These are phyloP conservation scores for Noctua comes DNA, from an alignment of 2,888 invertebrate species.

Conservation along the genomic window DNA sequence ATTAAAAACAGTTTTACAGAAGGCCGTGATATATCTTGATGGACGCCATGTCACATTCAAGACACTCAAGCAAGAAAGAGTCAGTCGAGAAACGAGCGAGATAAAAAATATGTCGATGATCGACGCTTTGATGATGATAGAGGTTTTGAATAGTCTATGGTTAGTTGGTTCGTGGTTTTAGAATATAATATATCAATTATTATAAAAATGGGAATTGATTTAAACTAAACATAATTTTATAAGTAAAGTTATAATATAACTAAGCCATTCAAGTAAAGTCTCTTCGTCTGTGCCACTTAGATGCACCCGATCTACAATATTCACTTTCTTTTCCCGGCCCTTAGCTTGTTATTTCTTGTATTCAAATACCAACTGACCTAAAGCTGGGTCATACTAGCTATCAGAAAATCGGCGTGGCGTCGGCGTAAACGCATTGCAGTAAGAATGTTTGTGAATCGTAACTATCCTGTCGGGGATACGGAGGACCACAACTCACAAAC, in stretches of 20 bases:
- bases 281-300: neutral
- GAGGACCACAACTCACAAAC: too few species aligned
- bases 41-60: conserved; percentile 95
- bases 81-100: conserved; percentile 76
- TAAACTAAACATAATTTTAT: neutral
- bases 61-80: conserved; percentile 79
- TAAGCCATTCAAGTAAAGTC: neutral
- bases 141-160: conserved; percentile 57
- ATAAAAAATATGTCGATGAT: conserved; percentile 69
- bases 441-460: too few species aligned
- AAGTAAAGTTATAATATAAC: neutral
- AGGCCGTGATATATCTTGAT: conserved; percentile 92
- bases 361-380: neutral
- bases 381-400: too few species aligned
- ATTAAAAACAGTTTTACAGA: conserved; percentile 93
- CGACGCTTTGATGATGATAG: conserved; percentile 64
- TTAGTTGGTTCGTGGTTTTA: neutral
- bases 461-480: too few species aligned
- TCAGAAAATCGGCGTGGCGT: too few species aligned
- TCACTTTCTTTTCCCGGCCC: neutral
- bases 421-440: too few species aligned
- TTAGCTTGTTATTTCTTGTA: neutral
- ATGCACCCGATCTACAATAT: neutral
- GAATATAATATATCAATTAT: neutral
- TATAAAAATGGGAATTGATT: neutral